A percentile compares a stretch with the other conserved stretches of the same genome.
Conservation (phyloP, 2,888 invertebrate genomes). For the Crocallis elinguaria region DNA sequence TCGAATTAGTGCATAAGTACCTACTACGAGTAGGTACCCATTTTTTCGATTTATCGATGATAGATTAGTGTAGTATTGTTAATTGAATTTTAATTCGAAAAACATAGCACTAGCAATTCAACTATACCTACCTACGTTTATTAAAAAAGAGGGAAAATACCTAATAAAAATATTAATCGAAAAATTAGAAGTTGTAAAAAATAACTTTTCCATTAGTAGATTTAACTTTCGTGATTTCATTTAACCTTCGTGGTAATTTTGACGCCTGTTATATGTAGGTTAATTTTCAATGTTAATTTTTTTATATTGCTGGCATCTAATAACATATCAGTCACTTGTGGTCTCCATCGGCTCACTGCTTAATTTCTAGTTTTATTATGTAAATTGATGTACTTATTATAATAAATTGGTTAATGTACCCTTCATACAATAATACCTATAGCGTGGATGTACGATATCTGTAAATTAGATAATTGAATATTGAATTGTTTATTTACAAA, state of each 20-base stretch:
- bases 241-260: neutral
- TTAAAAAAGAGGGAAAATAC: no score
- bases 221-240: neutral
- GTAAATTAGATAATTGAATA: conserved; percentile 80
- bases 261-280: neutral
- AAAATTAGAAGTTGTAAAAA: no score
- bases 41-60: no score
- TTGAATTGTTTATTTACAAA: conserved; percentile 84
- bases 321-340: conserved; percentile 66
- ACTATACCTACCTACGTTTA: no score
- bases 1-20: no score
- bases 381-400: neutral
- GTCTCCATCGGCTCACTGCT: conserved; percentile 36
- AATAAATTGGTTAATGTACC: conserved; percentile 17
- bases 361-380: conserved; percentile 24
- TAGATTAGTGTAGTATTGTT: no score
- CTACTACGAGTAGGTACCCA: no score
- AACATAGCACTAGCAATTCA: no score
- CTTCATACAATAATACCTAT: conserved; percentile 40
- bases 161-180: no score
- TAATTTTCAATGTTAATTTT: conserved; percentile 6
- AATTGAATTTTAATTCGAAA: no score
- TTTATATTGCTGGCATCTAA: conserved; percentile 43
- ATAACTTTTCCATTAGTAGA: no score
- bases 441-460: conserved; percentile 67